A percentile compares a stretch with the other conserved stretches of the same genome.
These are phyloP conservation scores for Calosoma granatense DNA, from an alignment of 1,140 invertebrate species.

Conservation along the genomic window DNA sequence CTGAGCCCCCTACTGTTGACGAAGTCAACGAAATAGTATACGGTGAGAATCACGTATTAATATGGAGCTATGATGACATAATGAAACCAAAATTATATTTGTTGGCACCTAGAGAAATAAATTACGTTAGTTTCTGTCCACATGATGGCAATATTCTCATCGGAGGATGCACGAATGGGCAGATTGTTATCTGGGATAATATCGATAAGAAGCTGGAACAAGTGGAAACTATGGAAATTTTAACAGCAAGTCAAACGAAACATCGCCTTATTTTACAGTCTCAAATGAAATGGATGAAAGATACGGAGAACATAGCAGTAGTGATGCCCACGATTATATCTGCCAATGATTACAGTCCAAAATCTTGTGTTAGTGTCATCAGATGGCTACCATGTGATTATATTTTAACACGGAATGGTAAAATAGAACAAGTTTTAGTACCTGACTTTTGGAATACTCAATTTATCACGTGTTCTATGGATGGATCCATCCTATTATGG, in stretches of 20 bases:
- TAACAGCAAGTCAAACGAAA: slow-evolving; percentile 48
- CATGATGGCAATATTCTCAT: slow-evolving; percentile 54
- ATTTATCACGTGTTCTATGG: slow-evolving; percentile 52
- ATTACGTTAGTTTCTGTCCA: slow-evolving; percentile 52
- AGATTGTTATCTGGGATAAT: slow-evolving; percentile 64
- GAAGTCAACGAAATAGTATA: slow-evolving; percentile 41
- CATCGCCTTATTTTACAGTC: slow-evolving; percentile 47
- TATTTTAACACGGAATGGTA: slow-evolving; percentile 47
- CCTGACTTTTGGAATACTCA: slow-evolving; percentile 44
- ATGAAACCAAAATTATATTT: slow-evolving; percentile 58
- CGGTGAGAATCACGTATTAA: slow-evolving; percentile 51
- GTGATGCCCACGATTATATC: slow-evolving; percentile 50
- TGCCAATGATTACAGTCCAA: slow-evolving; percentile 48
- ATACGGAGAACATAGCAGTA: slow-evolving; percentile 40
- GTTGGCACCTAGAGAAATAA: slow-evolving; percentile 54
- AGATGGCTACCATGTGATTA: slow-evolving; percentile 53
- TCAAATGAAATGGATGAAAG: slow-evolving; percentile 57
- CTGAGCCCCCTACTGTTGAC: slow-evolving; percentile 28
- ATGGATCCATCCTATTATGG: slow-evolving; percentile 61
- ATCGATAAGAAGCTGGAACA: slow-evolving; percentile 53
- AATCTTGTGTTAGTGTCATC: slow-evolving; percentile 48
- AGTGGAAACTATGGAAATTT: slow-evolving; percentile 47
- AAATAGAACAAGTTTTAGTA: slow-evolving; percentile 28
- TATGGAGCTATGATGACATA: slow-evolving; percentile 63
- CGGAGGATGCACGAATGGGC: slow-evolving; percentile 61